These are phyloP conservation scores for Rhea pennata DNA, from an alignment of 2,113 vertebrate species.

Conservation along the genomic window DNA sequence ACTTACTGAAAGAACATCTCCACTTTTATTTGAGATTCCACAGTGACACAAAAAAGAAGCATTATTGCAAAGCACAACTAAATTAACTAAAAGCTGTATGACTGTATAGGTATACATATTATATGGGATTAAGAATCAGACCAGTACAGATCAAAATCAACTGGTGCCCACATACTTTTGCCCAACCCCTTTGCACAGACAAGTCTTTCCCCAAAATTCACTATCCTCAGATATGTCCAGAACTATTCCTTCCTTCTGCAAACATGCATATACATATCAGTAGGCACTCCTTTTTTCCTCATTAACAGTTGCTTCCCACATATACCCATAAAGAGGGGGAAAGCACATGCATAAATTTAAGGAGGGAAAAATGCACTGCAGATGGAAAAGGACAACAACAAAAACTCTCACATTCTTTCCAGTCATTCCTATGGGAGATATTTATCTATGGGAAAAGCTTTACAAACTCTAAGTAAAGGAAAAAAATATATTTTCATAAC, in stretches of 20 bases:
- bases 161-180: not conserved
- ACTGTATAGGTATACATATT: not conserved
- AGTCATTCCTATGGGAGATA: conserved; percentile 22
- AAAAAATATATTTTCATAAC: conserved; percentile 48
- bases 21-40: not conserved
- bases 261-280: not conserved
- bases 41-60: not conserved
- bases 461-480: conserved; percentile 11
- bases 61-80: not conserved
- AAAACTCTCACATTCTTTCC: not conserved
- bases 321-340: not conserved
- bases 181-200: not conserved
- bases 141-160: not conserved
- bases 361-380: not conserved
- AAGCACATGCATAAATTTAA: not conserved
- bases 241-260: not conserved
- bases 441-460: conserved; percentile 40
- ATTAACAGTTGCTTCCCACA: not conserved
- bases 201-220: not conserved
- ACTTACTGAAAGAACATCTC: not conserved
- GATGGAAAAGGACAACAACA: conserved; percentile 37
- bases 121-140: not conserved
- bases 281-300: not conserved
- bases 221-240: not conserved
- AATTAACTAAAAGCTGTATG: not conserved